Base-by-base conservation (phyloP, 2,888 invertebrate species). In the Leptarthrus brevirostris region DNA sequence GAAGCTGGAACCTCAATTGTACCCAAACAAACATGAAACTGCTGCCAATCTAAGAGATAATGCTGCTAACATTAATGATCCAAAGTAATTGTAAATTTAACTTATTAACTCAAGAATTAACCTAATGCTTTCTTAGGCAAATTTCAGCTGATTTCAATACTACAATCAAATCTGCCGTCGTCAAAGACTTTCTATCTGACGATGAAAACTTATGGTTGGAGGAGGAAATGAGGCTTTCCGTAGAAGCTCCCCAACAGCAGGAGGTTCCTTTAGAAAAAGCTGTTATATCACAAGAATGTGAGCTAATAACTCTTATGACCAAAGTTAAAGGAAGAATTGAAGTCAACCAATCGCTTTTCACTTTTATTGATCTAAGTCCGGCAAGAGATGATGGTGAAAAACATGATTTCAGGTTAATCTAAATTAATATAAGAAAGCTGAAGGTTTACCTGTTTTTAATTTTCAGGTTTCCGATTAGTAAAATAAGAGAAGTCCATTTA, bases 31-130 rank as follows among this genome's bases (percentile, higher is more conserved):
- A 12, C 90, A 90, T 79, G 86, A 85, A 16, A 88, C 89, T 76
- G 89, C 90, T 6, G 88, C 89, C 74, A 86, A 87, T 76, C 81
- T 88, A 44, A 82, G 90, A n/a, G 90, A 90, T 79, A 90, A 90
- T 81, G 83, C 85, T 2, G 80, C 82, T 49, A 83, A 79, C 73
- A 80, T 81, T 47, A 82, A 80, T 64, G 85, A 84, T 74, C 77
- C 83, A 74, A 84, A 83, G 84, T 84, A 80, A 79, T 78, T 24
- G 26, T 0, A 24, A 16, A 64, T 22, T n/a, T 18, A 22, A 12
- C 24, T 10, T 54, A 6, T 49, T 49, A 49, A 53, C 6, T 16
- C 2, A 34, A 70, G 3, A 10, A 14, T 24, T 20, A 30, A 47
- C 4, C 8, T 36, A 20, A 12, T 40, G 2, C 16, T 34, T 24